Percentiles rank a stretch among this genome's conserved stretches.
phyloP scores from a whole-genome alignment of 2,797 vertebrate genomes.

The Anolis apletophallus region DNA sequence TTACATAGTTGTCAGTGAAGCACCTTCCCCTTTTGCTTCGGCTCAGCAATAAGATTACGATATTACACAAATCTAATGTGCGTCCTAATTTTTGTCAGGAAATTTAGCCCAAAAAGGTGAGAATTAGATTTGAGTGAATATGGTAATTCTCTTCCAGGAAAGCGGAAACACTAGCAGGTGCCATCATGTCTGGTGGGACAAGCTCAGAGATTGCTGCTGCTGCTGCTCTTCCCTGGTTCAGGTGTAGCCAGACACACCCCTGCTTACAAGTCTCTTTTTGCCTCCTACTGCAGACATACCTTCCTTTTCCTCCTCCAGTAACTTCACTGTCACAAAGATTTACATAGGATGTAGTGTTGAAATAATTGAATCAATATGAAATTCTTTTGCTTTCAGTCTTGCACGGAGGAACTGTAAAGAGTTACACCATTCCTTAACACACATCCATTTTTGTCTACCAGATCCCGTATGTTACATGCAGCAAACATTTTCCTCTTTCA shows the following conservation, averaged over 20 bases:
- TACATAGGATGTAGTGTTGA: not conserved
- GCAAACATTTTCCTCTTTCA: not conserved
- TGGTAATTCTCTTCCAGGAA: not conserved
- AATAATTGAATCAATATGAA: not conserved
- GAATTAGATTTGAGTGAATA: not conserved
- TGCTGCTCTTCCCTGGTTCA: constrained; percentile 10
- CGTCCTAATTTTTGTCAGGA: no score
- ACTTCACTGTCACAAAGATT: not conserved
- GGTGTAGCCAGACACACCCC: constrained; percentile 20
- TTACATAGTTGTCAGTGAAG: no score
- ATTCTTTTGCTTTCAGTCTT: not conserved
- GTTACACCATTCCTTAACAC: not conserved
- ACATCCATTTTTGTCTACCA: not conserved
- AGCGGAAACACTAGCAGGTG: not conserved
- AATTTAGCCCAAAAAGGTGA: no score
- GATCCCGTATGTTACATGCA: not conserved
- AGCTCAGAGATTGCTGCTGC: not conserved
- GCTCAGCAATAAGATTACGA: no score
- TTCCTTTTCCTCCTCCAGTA: not conserved
- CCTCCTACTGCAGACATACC: not conserved
- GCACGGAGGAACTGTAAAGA: not conserved
- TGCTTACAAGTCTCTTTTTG: constrained; percentile 22
- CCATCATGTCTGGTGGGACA: not conserved
- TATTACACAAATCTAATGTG: no score
- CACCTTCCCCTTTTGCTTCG: no score